These are phyloP conservation scores for Apomyelois bistriatella DNA, from an alignment of 2,888 invertebrate species.

Conservation along the genomic window DNA sequence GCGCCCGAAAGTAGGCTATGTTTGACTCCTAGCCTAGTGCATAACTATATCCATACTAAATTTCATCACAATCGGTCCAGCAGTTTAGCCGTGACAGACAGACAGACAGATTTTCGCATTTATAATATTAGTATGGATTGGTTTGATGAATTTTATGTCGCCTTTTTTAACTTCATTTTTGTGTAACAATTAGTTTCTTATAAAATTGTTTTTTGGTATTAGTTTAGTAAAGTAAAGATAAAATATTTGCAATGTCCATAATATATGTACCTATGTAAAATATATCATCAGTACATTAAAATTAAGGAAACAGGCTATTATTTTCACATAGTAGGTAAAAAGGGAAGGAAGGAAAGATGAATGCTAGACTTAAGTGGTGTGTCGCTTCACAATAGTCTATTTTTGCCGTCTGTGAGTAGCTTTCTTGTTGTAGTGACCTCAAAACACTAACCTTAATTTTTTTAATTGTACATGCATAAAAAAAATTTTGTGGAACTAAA, in stretches of 20 bases:
- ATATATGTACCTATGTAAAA: background rate
- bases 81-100: no score
- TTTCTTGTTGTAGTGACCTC: constrained; percentile 35
- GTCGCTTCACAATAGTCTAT: constrained; percentile 43
- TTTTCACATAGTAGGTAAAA: constrained; percentile 19
- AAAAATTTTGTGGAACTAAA: background rate
- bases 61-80: no score
- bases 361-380: constrained; percentile 37
- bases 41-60: no score
- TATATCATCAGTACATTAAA: constrained; percentile 2
- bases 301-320: constrained; percentile 9
- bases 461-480: background rate
- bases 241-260: background rate
- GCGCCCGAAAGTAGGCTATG: no score
- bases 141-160: no score
- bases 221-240: no score
- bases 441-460: constrained; percentile 23
- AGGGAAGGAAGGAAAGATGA: constrained; percentile 27
- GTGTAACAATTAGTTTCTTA: no score
- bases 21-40: no score
- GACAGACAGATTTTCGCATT: no score
- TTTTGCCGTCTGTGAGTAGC: constrained; percentile 30
- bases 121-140: no score
- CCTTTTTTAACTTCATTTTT: no score
- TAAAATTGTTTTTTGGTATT: background rate